Conservation (phyloP, 2,797 vertebrate genomes). For the Anomalospiza imberbis region DNA sequence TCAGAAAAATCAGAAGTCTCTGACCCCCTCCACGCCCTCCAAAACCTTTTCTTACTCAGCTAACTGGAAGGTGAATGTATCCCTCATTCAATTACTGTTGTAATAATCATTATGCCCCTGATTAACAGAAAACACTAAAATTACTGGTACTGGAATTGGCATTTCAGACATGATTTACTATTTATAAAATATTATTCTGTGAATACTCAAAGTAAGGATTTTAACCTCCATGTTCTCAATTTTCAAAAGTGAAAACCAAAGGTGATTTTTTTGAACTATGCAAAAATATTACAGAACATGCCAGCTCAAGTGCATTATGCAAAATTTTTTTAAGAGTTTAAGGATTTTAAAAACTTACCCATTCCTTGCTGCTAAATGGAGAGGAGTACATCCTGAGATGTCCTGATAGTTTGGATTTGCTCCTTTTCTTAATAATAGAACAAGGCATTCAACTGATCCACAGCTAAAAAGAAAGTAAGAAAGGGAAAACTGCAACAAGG, state of each 20-base stretch:
- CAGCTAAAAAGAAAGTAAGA: slow-evolving; percentile 78
- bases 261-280: not conserved
- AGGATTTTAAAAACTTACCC: slow-evolving; percentile 77
- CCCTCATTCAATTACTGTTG: fast-evolving
- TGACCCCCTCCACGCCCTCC: not conserved
- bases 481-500: not conserved
- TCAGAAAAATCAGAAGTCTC: not conserved
- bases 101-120: not conserved
- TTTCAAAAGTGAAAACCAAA: not conserved
- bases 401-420: slow-evolving; percentile 99
- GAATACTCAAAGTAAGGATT: not conserved
- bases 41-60: not conserved
- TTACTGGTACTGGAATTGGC: not conserved
- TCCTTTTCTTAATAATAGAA: slow-evolving; percentile 92
- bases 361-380: slow-evolving; percentile 95
- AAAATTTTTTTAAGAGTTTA: not conserved
- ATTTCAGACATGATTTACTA: not conserved
- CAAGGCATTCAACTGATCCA: slow-evolving; percentile 96
- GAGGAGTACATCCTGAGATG: slow-evolving; percentile 97
- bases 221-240: not conserved
- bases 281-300: not conserved
- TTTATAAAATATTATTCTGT: not conserved
- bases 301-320: not conserved
- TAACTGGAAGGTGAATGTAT: not conserved
- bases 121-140: not conserved